phyloP scores from a whole-genome alignment of 2,113 vertebrate species.

The Montifringilla adamsi region DNA sequence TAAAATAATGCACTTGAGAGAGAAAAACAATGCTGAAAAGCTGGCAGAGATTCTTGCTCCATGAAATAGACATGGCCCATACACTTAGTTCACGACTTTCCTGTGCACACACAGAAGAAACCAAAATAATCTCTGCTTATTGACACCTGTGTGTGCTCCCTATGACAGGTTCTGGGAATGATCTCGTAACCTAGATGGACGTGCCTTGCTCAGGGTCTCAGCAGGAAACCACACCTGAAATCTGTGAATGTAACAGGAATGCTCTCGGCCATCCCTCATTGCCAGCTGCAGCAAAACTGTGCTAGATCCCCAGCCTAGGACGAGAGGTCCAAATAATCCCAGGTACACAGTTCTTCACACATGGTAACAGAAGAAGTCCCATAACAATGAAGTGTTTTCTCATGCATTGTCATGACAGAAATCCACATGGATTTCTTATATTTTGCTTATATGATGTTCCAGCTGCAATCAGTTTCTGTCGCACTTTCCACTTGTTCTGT shows the following conservation, averaged over 20 bases:
- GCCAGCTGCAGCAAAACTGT: not conserved
- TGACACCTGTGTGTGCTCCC: not conserved
- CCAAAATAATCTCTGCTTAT: not conserved
- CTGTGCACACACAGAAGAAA: not conserved
- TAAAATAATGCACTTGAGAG: not conserved
- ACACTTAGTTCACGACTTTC: not conserved
- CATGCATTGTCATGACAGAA: not conserved
- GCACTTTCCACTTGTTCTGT: not conserved
- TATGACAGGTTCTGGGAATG: not conserved
- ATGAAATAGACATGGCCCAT: not conserved
- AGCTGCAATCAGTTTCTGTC: not conserved
- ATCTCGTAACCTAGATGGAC: not conserved
- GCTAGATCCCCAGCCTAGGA: not conserved
- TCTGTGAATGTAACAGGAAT: not conserved
- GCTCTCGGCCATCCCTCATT: not conserved
- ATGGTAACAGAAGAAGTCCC: not conserved
- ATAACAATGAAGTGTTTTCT: not conserved
- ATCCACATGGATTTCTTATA: not conserved
- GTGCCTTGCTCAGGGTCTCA: not conserved
- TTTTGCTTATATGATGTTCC: not conserved
- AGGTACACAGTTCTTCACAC: not conserved
- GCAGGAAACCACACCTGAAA: not conserved
- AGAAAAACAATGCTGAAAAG: not conserved
- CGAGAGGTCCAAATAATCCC: not conserved
- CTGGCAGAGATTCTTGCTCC: not conserved